Evolutionary conservation across 2,888 invertebrate genomes (phyloP), one percentile per base, ranked within the genome.

Genomic region (Synanthedon myopaeformis): DNA sequence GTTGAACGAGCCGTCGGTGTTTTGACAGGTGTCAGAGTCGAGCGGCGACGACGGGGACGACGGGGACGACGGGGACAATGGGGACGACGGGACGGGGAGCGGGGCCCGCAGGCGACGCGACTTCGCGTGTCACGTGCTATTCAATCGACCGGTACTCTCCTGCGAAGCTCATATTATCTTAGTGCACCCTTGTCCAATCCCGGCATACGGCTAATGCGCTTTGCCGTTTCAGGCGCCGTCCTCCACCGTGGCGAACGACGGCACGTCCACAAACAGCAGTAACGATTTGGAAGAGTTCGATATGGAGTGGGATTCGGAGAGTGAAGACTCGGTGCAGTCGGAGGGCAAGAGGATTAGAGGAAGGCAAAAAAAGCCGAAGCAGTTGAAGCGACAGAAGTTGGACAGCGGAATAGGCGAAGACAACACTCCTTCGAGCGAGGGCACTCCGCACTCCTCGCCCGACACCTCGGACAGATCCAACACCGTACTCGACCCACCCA

Each of bases 351-450:
- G n/a, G 13, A 28, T 8, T n/a, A 35, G 11, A 42, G 51, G 8
- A 57, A 60, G 52, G 61, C 60, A n/a, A 13, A 45, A n/a, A 13
- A 12, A 4, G n/a, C 5, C 13, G 49, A 62, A 63, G 53, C 62
- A 60, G n/a, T 63, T 66, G 54, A 80, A 79, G 62, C 64, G 90
- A 11, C 89, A 90, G 69, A 92, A 91, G 73, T 74, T 90, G 51
- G 91, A 92, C 66, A 91, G 90, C 58, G 91, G 91, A 1, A 82
- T 91, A 53, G 90, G 90, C 0, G 91, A 91, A 49, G 86, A 85
- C 58, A 68, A 63, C 53, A 67, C 67, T 41, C 74, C 73, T 8
- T 69, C 75, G 51, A 62, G 56, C 4, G 68, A 67, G 54, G 60
- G 62, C 6, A 35, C 35, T 35, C 8, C 35, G 2, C 35, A 35